A percentile compares a stretch with the other conserved stretches of the same genome.
These are phyloP conservation scores for Toxostoma redivivum DNA, from an alignment of 2,113 vertebrate species.

Conservation along the genomic window DNA sequence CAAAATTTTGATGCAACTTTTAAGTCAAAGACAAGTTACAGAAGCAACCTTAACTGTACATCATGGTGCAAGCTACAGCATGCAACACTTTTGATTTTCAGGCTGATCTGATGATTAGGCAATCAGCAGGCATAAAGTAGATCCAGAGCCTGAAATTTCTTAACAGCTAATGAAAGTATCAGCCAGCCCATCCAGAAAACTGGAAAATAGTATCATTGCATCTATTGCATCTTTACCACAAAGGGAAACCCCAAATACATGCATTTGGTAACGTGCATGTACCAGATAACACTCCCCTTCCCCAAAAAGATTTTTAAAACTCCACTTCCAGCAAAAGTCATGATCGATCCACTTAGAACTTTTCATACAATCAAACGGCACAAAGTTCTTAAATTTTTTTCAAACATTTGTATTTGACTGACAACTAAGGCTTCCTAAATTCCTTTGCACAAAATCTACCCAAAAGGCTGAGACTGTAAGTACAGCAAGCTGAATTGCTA, in stretches of 20 bases:
- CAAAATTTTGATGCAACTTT: not conserved
- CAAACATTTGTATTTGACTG: not conserved
- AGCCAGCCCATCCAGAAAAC: not conserved
- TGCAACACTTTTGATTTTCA: not conserved
- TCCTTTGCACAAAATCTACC: not conserved
- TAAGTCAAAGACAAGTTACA: not conserved
- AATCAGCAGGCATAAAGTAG: not conserved
- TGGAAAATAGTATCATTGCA: not conserved
- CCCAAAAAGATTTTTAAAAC: not conserved
- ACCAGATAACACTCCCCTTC: not conserved
- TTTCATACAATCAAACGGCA: not conserved
- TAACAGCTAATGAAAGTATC: not conserved
- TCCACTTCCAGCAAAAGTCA: not conserved
- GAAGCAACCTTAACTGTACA: not conserved
- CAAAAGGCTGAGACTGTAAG: rapidly evolving
- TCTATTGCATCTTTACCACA: not conserved
- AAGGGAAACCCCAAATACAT: not conserved
- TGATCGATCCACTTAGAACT: not conserved
- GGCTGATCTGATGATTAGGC: not conserved
- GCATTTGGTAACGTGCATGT: not conserved
- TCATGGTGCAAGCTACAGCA: not conserved
- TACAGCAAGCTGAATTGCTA: not conserved
- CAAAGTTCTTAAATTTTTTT: not conserved
- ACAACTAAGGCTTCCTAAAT: not conserved
- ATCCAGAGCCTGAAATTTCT: not conserved